Evolutionary conservation across 37 sponge, comb jelly and placozoan species (phyloP), one percentile per base, ranked within the genome.

Genomic region (Bolinopsis microptera): DNA sequence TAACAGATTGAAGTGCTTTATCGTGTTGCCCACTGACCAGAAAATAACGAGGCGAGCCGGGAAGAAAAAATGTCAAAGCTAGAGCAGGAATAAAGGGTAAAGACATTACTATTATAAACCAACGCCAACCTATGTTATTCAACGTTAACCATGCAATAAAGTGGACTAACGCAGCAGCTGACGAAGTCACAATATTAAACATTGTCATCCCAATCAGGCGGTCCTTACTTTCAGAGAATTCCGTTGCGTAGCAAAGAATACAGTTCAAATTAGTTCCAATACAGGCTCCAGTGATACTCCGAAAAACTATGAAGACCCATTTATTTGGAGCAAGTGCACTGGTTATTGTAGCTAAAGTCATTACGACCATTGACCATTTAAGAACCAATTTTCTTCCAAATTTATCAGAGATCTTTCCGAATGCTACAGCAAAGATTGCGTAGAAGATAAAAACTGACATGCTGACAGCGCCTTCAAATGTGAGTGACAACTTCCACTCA

Each of bases 271-370:
- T 72, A 8, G 18, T 28, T 28, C 75, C 75, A 5, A 72, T 21
- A 72, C 75, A 72, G 2, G 75, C 75, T 72, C 75, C 75, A 30
- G 26, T 21, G 5, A 21, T n/a, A 72, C 31, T 72, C 5, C 75
- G 75, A n/a, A n/a, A 8, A 5, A 28, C 26, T 8, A 72, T 8
- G 31, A 72, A 72, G 31, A 72, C 75, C 75, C 75, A 72, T 72
- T 72, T 72, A 21, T 72, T 72, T 5, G 75, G 75, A 72, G 75
- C 75, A 3, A 72, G 26, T n/a, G 75, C 75, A 72, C 75, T 72
- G 13, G 75, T 30, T 8, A 72, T 28, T 3, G 31, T 24, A 3
- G n/a, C 75, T 8, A 72, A n/a, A 5, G 31, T 72, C 13, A 72
- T 8, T 8, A 72, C n/a, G 31, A 5, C 3, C 26, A 72, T 5